Conservation (phyloP, 2,797 vertebrate genomes). For the Sphenopsis melanotis region DNA sequence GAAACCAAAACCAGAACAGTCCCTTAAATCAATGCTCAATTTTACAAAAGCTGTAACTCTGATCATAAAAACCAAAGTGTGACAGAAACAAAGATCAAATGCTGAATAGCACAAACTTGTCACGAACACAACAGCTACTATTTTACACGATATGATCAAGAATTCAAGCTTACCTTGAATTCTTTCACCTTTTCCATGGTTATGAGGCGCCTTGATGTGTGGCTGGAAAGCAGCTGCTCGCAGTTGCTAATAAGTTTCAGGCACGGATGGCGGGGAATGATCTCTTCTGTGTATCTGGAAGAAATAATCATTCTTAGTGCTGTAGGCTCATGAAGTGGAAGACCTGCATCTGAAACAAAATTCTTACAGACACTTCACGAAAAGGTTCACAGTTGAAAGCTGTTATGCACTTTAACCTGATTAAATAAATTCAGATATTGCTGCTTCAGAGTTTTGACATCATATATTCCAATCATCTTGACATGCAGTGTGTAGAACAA, state of each 20-base stretch:
- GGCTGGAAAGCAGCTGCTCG: slow-evolving; percentile 94
- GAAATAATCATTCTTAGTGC: slow-evolving; percentile 35
- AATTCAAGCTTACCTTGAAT: slow-evolving; percentile 83
- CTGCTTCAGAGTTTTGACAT: background rate
- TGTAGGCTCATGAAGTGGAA: background rate
- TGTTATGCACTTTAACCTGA: background rate
- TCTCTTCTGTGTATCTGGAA: slow-evolving; percentile 90
- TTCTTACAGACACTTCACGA: background rate
- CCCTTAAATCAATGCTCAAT: background rate
- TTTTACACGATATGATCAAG: background rate
- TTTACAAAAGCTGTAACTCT: background rate
- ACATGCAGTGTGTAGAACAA: background rate
- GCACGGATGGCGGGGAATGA: slow-evolving; percentile 90
- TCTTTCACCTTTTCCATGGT: slow-evolving; percentile 97
- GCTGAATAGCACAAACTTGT: background rate
- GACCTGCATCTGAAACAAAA: background rate
- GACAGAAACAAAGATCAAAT: background rate
- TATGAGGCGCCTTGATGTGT: slow-evolving; percentile 92
- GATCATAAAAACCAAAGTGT: background rate
- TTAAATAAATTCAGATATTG: background rate
- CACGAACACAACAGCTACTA: background rate
- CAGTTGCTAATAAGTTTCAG: slow-evolving; percentile 93
- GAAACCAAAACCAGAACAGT: background rate
- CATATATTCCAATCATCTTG: background rate
- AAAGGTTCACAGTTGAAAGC: background rate